Evolutionary conservation across 2,113 vertebrate species (phyloP), one percentile per base, ranked within the genome.

Genomic region (Corydoras maculifer): DNA sequence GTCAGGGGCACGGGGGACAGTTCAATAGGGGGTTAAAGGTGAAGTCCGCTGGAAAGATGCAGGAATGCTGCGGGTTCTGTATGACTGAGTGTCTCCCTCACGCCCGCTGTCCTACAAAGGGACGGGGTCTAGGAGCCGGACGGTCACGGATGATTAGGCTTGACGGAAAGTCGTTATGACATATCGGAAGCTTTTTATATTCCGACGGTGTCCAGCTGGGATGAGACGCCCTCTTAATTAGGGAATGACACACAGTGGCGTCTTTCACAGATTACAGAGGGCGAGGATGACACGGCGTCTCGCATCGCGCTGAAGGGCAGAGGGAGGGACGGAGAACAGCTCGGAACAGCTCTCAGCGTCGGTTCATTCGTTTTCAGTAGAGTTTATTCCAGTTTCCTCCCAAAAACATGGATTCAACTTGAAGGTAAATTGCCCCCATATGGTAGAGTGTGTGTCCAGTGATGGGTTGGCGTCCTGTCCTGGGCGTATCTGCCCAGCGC

Each of bases 221-320:
- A 50, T 54, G 58, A 70, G 67, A 70, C 48, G 11, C 9, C 58
- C 54, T 63, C 29, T 51, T 75, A 75, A 75, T 69, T 62, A 70
- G 62, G 61, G 55, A 58, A 62, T 35, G 32, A 65, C 54, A 32
- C 66, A 58, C 29, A 70, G 62, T 15, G 6, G 29, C 11, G 43
- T 31, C 68, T 57, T 58, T 68, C 15, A 50, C 12, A 15, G 67
- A 62, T 69, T 75, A 54, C 62, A 53, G 15, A 69, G 3, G 18
- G 7, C 9, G 55, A 58, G 25, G 62, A 15, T 5, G 32, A 54
- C 31, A 55, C 31, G 32, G 49, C 35, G 43, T 61, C 11, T 35
- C 58, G 15, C 35, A 57, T 35, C 13, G 31, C 7, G 8, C 53
- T n/a, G 35, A 58, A 59, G n/a, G 62, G 58, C 14, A 43, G 30